These are phyloP conservation scores for Microctenopoma lineatum DNA, from an alignment of 2,797 vertebrate species.

Conservation along the genomic window DNA sequence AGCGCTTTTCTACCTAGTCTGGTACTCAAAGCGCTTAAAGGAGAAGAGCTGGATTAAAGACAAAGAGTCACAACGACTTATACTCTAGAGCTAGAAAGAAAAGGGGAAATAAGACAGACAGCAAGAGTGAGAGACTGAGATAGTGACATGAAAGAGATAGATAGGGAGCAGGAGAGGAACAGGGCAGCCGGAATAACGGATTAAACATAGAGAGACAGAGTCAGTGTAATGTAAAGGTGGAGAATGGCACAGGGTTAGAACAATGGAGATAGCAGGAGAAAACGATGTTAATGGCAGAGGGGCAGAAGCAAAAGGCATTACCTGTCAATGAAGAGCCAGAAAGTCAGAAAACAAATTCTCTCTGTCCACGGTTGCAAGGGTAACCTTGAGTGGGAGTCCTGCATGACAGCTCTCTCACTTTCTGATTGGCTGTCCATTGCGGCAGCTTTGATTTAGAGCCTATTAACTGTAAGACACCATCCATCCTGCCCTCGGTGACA, in stretches of 20 bases:
- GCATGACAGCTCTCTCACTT: constrained; percentile 48
- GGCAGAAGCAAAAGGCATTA: constrained; percentile 37
- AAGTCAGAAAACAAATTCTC: constrained; percentile 28
- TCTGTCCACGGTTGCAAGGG: constrained; percentile 23
- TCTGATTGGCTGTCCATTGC: constrained; percentile 49
- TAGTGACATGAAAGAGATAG: constrained; percentile 25
- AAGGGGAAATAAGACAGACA: constrained; percentile 16
- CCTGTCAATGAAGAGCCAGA: constrained; percentile 34
- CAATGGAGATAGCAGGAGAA: constrained; percentile 22
- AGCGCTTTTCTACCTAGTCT: too few relatives aligned
- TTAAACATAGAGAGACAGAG: constrained; percentile 36
- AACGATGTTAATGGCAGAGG: constrained; percentile 41
- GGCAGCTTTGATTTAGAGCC: constrained; percentile 70
- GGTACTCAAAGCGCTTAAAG: too few relatives aligned
- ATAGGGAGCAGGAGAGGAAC: constrained; percentile 21
- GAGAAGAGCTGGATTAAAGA: constrained; percentile 38
- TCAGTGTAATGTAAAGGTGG: constrained; percentile 11
- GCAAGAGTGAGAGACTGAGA: constrained; percentile 32
- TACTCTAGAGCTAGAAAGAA: constrained; percentile 8
- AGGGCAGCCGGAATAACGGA: constrained; percentile 30
- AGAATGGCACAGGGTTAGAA: constrained; percentile 17
- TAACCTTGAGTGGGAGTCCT: constrained; percentile 68
- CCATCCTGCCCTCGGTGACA: constrained; percentile 66
- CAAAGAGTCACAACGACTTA: constrained; percentile 34
- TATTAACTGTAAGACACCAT: constrained; percentile 70